phyloP scores from a whole-genome alignment of 2,888 invertebrate genomes.

The Isotomurus palustris region DNA sequence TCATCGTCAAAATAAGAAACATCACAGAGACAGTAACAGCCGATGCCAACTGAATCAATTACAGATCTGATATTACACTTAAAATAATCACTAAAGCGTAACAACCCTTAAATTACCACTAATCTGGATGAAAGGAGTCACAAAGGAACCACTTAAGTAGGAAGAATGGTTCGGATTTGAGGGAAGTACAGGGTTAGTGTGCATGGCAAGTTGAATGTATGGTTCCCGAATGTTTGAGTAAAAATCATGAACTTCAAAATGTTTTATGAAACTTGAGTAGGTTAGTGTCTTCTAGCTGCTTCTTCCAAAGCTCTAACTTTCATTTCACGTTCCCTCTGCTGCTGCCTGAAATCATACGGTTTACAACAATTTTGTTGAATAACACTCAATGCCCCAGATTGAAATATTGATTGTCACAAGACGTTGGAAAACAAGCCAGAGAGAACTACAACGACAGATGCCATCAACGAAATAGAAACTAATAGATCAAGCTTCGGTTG shows the following conservation, averaged over 20 bases:
- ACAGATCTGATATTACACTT: too few relatives aligned
- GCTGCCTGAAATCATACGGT: conserved; percentile 56
- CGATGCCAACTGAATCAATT: too few relatives aligned
- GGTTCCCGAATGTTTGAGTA: not conserved
- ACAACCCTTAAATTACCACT: too few relatives aligned
- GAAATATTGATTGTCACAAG: not conserved
- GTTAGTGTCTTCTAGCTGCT: conserved; percentile 66
- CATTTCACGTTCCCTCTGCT: conserved; percentile 75
- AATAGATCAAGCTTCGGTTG: conserved; percentile 11
- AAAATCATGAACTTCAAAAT: not conserved
- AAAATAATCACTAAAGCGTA: too few relatives aligned
- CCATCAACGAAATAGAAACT: conserved; percentile 5
- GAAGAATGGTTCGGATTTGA: too few relatives aligned
- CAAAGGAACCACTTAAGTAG: too few relatives aligned
- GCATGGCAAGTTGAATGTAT: too few relatives aligned
- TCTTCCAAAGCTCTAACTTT: conserved; percentile 81
- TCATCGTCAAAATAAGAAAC: too few relatives aligned
- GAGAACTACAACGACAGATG: conserved; percentile 4
- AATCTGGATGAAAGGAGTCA: too few relatives aligned
- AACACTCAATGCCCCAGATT: conserved; percentile 5
- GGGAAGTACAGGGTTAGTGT: too few relatives aligned
- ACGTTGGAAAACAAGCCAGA: conserved; percentile 8
- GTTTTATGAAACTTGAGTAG: conserved; percentile 3
- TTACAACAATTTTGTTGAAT: conserved; percentile 30
- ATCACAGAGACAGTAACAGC: too few relatives aligned